These are phyloP conservation scores for Selene dorsalis DNA, from an alignment of 2,797 vertebrate species.

Conservation along the genomic window DNA sequence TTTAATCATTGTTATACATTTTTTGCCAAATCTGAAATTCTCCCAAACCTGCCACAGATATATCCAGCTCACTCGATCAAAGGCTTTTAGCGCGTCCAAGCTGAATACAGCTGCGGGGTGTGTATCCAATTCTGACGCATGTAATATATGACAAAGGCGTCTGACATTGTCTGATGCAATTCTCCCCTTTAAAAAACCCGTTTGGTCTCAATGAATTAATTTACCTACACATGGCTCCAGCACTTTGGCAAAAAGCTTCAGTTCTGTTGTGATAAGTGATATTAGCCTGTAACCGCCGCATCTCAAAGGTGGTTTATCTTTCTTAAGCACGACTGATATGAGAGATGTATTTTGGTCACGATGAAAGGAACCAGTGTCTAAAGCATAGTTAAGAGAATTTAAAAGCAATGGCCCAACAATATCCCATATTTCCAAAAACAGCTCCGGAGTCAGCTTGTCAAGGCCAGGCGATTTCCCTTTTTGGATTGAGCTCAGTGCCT, in stretches of 20 bases:
- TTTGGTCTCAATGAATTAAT: too few relatives aligned
- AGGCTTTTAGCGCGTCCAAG: neutral
- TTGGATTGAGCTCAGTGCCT: too few relatives aligned
- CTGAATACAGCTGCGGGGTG: neutral
- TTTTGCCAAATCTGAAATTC: neutral
- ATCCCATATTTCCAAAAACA: too few relatives aligned
- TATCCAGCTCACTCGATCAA: neutral
- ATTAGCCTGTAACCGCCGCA: neutral
- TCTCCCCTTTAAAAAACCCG: constrained; percentile 1
- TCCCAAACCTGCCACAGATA: neutral
- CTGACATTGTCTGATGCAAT: neutral
- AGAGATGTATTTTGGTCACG: neutral
- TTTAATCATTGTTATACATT: too few relatives aligned
- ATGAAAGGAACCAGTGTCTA: neutral
- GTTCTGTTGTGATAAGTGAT: neutral
- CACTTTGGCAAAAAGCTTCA: neutral
- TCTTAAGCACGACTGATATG: neutral
- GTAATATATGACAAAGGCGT: neutral
- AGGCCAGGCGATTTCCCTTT: too few relatives aligned
- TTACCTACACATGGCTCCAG: too few relatives aligned
- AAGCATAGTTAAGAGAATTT: neutral
- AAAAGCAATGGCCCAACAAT: neutral
- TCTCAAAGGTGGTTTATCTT: neutral
- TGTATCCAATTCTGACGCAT: neutral
- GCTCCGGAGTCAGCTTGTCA: too few relatives aligned